phyloP scores from a whole-genome alignment of 92 coral and sea anemone species.

The Micromussa lordhowensis region DNA sequence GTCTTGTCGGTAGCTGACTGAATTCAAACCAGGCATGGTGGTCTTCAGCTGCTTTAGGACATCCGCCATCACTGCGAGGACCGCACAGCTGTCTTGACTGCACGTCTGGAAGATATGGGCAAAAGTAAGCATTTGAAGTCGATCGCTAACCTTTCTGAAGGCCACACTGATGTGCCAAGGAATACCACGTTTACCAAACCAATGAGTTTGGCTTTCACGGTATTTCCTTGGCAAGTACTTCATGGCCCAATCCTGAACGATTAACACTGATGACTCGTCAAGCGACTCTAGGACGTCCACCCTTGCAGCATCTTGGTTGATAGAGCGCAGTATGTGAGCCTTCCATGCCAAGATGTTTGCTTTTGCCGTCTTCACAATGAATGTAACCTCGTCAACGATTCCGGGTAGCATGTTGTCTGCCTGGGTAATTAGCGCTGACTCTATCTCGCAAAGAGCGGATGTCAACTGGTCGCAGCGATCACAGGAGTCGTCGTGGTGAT shows the following conservation, averaged over 20 bases:
- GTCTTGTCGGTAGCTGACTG: too few relatives aligned
- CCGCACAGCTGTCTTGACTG: too few relatives aligned
- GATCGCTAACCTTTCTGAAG: slow-evolving; percentile 37
- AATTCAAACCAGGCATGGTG: too few relatives aligned
- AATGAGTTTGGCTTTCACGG: slow-evolving; percentile 19
- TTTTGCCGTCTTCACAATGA: slow-evolving; percentile 31
- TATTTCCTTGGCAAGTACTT: too few relatives aligned
- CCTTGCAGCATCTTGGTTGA: slow-evolving; percentile 32
- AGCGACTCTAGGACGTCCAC: slow-evolving; percentile 26
- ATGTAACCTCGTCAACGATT: slow-evolving; percentile 20
- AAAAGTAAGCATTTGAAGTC: slow-evolving; percentile 47
- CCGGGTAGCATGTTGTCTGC: slow-evolving; percentile 16
- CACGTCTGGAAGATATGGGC: slow-evolving; percentile 29
- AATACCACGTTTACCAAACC: slow-evolving; percentile 59
- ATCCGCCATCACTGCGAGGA: too few relatives aligned
- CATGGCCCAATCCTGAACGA: too few relatives aligned
- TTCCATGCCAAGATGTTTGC: slow-evolving; percentile 40
- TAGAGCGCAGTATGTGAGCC: slow-evolving; percentile 24
- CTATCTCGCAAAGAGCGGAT: slow-evolving; percentile 19
- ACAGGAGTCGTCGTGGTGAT: slow-evolving; percentile 22
- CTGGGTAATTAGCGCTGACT: slow-evolving; percentile 26
- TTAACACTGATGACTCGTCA: slow-evolving; percentile 20
- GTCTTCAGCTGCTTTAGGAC: too few relatives aligned
- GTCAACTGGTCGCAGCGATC: slow-evolving; percentile 13
- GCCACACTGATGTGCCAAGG: slow-evolving; percentile 57